phyloP scores from a whole-genome alignment of 2,888 invertebrate genomes.

The Eristalis intricaria region DNA sequence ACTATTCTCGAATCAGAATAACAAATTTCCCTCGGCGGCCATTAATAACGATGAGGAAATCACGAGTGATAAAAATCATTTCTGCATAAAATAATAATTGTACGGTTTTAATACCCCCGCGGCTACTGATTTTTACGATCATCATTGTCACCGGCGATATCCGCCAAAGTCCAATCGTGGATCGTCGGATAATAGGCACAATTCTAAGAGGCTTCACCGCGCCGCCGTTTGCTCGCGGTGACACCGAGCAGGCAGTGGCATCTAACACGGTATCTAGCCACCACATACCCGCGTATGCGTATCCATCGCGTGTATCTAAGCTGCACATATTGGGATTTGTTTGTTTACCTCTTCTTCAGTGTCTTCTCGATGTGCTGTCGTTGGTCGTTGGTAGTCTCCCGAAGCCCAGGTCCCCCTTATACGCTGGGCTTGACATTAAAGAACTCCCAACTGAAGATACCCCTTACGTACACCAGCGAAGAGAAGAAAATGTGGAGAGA shows the following conservation, averaged over 20 bases:
- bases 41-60: constrained; percentile 72
- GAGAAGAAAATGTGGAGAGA: not conserved
- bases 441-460: not conserved
- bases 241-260: constrained; percentile 51
- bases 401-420: constrained; percentile 12
- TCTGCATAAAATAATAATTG: constrained; percentile 72
- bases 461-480: not conserved
- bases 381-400: constrained; percentile 8
- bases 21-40: constrained; percentile 55
- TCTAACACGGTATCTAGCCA: constrained; percentile 61
- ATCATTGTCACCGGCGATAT: constrained; percentile 69
- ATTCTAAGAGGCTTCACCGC: constrained; percentile 61
- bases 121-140: constrained; percentile 61
- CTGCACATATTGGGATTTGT: constrained; percentile 68
- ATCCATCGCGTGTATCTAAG: constrained; percentile 60
- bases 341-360: constrained; percentile 48
- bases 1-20: constrained; percentile 56
- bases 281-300: constrained; percentile 29
- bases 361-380: constrained; percentile 56
- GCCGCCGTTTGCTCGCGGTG: constrained; percentile 4
- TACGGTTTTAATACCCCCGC: constrained; percentile 64
- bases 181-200: constrained; percentile 63
- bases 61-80: constrained; percentile 71
- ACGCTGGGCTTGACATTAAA: constrained; percentile 14
- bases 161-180: constrained; percentile 70